These are phyloP conservation scores for Polia nebulosa DNA, from an alignment of 2,888 invertebrate species.

Conservation along the genomic window DNA sequence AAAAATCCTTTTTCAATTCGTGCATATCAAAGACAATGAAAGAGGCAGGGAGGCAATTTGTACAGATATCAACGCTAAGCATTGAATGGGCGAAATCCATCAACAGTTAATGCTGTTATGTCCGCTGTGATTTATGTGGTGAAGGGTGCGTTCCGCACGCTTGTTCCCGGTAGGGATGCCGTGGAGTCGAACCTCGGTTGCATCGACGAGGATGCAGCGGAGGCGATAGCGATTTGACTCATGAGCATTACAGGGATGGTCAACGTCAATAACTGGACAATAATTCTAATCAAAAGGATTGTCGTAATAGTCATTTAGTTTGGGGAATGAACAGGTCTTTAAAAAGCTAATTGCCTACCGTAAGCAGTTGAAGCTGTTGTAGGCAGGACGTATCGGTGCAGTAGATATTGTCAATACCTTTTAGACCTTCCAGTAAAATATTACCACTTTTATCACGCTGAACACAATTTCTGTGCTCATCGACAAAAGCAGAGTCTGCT, in stretches of 20 bases:
- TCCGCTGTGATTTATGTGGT: constrained; percentile 82
- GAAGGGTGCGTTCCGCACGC: constrained; percentile 73
- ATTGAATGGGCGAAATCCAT: constrained; percentile 78
- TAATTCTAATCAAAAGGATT: neutral
- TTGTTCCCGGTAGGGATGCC: constrained; percentile 77
- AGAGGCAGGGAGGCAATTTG: constrained; percentile 58
- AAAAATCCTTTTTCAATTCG: constrained; percentile 44
- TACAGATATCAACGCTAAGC: constrained; percentile 68
- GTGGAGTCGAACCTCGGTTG: constrained; percentile 57
- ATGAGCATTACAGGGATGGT: neutral
- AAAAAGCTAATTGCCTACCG: too few relatives aligned
- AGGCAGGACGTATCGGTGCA: neutral
- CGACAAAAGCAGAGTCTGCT: neutral
- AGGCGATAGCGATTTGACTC: constrained; percentile 11
- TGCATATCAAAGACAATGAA: constrained; percentile 55
- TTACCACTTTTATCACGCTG: neutral
- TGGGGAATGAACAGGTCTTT: too few relatives aligned
- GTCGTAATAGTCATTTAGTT: neutral
- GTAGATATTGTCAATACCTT: too few relatives aligned
- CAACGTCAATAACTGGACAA: neutral
- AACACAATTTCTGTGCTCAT: neutral
- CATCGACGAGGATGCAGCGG: constrained; percentile 10
- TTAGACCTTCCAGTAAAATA: neutral
- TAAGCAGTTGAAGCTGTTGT: neutral
- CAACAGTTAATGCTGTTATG: constrained; percentile 78